Conservation (phyloP, 2,888 invertebrate species). For the Antheraea assamensis region DNA sequence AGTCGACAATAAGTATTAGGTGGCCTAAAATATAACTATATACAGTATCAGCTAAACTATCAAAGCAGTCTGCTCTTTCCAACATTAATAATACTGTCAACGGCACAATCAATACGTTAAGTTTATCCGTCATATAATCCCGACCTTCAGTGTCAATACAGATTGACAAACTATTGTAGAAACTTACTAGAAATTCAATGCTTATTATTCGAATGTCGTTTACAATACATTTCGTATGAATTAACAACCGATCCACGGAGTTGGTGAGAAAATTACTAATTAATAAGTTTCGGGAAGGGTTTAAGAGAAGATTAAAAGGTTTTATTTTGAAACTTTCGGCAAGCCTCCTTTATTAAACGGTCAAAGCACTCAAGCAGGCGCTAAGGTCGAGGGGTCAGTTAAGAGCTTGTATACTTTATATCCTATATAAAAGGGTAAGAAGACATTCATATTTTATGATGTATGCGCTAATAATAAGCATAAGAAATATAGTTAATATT, state of each 20-base stretch:
- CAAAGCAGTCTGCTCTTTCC: too few species aligned
- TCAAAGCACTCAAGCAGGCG: neutral
- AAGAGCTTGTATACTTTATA: neutral
- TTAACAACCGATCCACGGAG: neutral
- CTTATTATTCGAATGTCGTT: constrained; percentile 2
- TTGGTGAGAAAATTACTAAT: constrained; percentile 7
- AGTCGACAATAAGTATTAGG: too few species aligned
- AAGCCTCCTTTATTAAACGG: neutral
- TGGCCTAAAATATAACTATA: too few species aligned
- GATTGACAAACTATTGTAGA: constrained; percentile 7
- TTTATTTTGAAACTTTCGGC: neutral
- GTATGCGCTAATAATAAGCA: neutral
- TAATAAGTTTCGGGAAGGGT: neutral
- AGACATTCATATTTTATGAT: too few species aligned
- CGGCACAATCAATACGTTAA: neutral
- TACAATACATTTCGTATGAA: neutral
- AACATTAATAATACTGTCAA: constrained; percentile 12
- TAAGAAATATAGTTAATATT: neutral
- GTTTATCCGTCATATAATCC: neutral
- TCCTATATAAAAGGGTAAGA: neutral
- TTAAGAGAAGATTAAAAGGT: neutral
- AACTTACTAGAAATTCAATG: neutral
- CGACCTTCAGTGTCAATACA: constrained; percentile 4
- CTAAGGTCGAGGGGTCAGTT: neutral
- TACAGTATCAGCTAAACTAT: too few species aligned